These are phyloP conservation scores for Lepisosteus oculatus DNA, from an alignment of 2,113 vertebrate genomes.

Conservation along the genomic window DNA sequence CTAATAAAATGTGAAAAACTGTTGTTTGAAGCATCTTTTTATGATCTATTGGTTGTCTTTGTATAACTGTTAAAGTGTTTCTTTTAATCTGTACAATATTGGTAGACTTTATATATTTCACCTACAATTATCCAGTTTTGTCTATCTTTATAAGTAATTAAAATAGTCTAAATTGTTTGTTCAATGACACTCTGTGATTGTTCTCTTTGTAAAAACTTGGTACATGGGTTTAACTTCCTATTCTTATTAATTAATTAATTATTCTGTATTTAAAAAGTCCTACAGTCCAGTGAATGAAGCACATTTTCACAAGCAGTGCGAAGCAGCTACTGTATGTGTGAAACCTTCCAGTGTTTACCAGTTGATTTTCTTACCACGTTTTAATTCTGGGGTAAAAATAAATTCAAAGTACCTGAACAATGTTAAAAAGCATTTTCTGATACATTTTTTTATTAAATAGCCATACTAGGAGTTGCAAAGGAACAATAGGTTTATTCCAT, in stretches of 20 bases:
- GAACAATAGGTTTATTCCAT: too few species aligned
- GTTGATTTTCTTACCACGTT: too few species aligned
- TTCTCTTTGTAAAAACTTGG: not conserved
- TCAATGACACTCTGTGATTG: constrained; percentile 44
- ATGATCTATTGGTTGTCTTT: constrained; percentile 57
- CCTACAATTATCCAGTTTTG: constrained; percentile 52
- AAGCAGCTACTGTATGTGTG: too few species aligned
- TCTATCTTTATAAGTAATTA: constrained; percentile 60
- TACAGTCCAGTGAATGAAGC: too few species aligned
- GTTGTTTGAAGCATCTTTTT: constrained; percentile 73
- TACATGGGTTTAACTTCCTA: not conserved
- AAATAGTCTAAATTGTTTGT: constrained; percentile 55
- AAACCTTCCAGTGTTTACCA: too few species aligned
- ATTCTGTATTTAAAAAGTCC: constrained; percentile 6
- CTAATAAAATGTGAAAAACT: constrained; percentile 65
- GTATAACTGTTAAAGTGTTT: constrained; percentile 58
- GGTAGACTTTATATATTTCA: constrained; percentile 53
- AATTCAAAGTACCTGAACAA: too few species aligned
- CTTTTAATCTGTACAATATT: constrained; percentile 54
- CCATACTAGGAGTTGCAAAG: too few species aligned
- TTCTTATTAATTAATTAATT: too few species aligned
- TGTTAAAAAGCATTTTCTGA: too few species aligned
- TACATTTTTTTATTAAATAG: too few species aligned
- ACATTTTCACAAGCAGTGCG: too few species aligned
- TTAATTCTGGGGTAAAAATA: too few species aligned